Evolutionary conservation across 1,140 invertebrate species (phyloP), one percentile per base, ranked within the genome.

Genomic region (Drosophila simulans): DNA sequence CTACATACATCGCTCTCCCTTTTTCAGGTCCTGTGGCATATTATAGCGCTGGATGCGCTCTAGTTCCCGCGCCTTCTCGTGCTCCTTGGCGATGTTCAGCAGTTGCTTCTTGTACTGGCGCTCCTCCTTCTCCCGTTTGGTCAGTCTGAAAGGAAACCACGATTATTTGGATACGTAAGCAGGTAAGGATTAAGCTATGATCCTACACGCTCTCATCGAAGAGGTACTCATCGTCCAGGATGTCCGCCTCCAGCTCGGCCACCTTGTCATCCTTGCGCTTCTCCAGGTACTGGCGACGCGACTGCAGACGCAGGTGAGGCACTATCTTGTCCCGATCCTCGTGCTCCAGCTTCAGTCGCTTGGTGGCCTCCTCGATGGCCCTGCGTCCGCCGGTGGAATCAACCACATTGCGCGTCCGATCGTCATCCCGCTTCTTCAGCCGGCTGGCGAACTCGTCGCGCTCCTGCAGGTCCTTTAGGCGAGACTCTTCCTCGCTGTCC

Each of bases 231-330:
- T 99, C 98, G 93, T 99, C 99, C n/a, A 95, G 91, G 56, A 99
- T 97, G 91, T 98, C 98, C 20, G 95, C 96, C 93, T 99, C 98
- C 39, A 99, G 93, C 92, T 99, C 98, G n/a, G 96, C 94, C 40
- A 99, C 94, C 94, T 99, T 99, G 85, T 99, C 98, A 56, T 97
- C 96, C 93, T 99, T 98, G 54, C 99, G 94, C 93, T 99, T 99
- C 76, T 97, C 96, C 64, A 99, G 94, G 93, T 99, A 99, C 90
- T 98, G 96, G 55, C 98, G 94, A 35, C 99, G 94, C 0, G 98
- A 99, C 92, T 99, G 96, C 17, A 98, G 93, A 51, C 99, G 93
- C 10, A 99, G 91, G 81, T 97, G 96, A 12, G 98, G 97, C 45
- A 99, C 93, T 46, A 98, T 94, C 92, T 97, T 97, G 49, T 97